These are phyloP conservation scores for Formica aserva DNA, from an alignment of 2,888 invertebrate genomes.

Conservation along the genomic window DNA sequence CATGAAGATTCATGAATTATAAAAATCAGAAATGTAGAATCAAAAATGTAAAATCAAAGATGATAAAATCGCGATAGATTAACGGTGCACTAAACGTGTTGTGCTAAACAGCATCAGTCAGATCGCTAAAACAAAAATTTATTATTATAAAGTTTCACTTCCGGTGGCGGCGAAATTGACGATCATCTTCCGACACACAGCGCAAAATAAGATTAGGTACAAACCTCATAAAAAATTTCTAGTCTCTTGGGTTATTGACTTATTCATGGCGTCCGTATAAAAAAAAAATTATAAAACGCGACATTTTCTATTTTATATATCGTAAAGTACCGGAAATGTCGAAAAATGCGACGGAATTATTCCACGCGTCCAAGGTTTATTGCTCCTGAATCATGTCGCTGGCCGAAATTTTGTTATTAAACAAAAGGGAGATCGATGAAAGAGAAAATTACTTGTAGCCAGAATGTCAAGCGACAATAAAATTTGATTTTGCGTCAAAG, in stretches of 20 bases:
- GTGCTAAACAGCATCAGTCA: not conserved
- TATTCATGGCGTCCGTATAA: not conserved
- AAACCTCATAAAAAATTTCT: not conserved
- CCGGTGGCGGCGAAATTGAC: not conserved
- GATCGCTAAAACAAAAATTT: not conserved
- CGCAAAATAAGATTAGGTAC: not conserved
- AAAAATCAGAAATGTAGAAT: not conserved
- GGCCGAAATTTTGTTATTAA: constrained; percentile 24
- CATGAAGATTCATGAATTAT: constrained; percentile 2
- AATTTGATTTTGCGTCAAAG: constrained; percentile 2
- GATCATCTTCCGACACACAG: not conserved
- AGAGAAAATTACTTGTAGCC: constrained; percentile 32
- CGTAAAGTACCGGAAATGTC: not conserved
- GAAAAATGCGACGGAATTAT: not conserved
- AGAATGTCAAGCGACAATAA: not conserved
- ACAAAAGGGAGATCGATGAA: constrained; percentile 30
- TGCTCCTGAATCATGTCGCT: not conserved
- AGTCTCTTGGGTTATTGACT: not conserved
- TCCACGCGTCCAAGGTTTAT: not conserved
- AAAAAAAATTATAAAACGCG: not conserved
- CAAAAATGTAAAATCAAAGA: not conserved
- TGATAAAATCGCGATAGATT: not conserved
- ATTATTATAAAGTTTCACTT: not conserved
- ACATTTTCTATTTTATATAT: not conserved
- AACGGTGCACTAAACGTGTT: not conserved